These are phyloP conservation scores for Aleiodes leptofemur DNA, from an alignment of 2,888 invertebrate genomes.

Conservation along the genomic window DNA sequence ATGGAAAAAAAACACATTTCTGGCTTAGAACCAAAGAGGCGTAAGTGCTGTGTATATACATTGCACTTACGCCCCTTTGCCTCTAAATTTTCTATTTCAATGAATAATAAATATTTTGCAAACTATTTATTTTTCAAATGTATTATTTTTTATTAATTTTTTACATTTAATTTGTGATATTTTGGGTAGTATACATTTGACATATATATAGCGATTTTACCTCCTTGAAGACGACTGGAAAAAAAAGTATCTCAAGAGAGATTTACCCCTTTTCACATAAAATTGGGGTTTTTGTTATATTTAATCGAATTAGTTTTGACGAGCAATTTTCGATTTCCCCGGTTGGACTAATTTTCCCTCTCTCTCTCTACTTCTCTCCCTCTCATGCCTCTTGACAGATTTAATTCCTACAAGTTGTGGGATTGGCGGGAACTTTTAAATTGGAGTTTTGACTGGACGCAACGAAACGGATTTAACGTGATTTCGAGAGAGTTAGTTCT, in stretches of 20 bases:
- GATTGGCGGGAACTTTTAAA: constrained; percentile 68
- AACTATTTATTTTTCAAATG: too few relatives aligned
- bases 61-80: too few relatives aligned
- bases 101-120: too few relatives aligned
- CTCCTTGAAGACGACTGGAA: not conserved
- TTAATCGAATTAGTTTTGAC: constrained; percentile 28
- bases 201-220: not conserved
- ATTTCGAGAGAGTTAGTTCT: constrained; percentile 58
- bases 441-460: constrained; percentile 72
- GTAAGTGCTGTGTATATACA: too few relatives aligned
- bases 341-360: not conserved
- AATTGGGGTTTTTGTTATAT: not conserved
- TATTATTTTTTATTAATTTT: too few relatives aligned
- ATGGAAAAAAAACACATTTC: too few relatives aligned
- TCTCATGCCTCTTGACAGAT: not conserved
- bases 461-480: constrained; percentile 70
- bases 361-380: too few relatives aligned
- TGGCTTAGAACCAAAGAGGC: too few relatives aligned
- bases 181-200: too few relatives aligned
- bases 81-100: too few relatives aligned
- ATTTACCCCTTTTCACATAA: not conserved
- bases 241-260: not conserved
- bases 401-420: constrained; percentile 25
- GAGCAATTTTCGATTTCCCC: constrained; percentile 27
- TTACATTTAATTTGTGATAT: too few relatives aligned